phyloP scores from a whole-genome alignment of 2,797 vertebrate genomes.

The Sebastes elongatus region DNA sequence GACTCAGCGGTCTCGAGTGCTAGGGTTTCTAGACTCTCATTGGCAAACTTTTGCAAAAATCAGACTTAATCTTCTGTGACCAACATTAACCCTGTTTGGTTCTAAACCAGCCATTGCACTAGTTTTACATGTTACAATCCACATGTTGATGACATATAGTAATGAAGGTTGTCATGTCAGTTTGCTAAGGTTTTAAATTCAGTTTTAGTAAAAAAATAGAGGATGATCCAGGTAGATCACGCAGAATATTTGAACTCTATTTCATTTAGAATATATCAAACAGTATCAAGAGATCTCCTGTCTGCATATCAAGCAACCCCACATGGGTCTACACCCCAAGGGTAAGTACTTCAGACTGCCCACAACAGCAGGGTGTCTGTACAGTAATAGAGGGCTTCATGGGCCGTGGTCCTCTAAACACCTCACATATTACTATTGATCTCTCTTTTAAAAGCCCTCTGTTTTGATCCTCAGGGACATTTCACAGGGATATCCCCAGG shows the following conservation, averaged over 20 bases:
- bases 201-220: background rate
- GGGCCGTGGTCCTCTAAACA: background rate
- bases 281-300: background rate
- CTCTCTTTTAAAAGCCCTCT: background rate
- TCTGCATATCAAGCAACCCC: background rate
- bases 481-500: conserved; percentile 8
- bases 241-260: background rate
- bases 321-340: background rate
- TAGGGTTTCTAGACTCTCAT: too few relatives aligned
- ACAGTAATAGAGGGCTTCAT: background rate
- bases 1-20: too few relatives aligned
- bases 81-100: background rate
- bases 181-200: background rate
- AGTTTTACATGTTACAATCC: background rate
- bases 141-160: background rate
- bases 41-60: background rate
- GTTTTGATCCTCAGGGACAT: background rate
- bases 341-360: background rate
- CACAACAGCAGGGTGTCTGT: background rate
- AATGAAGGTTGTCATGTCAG: background rate
- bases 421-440: conserved; percentile 17
- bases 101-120: background rate
- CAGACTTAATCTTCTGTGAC: background rate
- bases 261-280: background rate
- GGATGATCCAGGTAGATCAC: background rate